These are phyloP conservation scores for Microplitis manilae DNA, from an alignment of 2,888 invertebrate species.

Conservation along the genomic window DNA sequence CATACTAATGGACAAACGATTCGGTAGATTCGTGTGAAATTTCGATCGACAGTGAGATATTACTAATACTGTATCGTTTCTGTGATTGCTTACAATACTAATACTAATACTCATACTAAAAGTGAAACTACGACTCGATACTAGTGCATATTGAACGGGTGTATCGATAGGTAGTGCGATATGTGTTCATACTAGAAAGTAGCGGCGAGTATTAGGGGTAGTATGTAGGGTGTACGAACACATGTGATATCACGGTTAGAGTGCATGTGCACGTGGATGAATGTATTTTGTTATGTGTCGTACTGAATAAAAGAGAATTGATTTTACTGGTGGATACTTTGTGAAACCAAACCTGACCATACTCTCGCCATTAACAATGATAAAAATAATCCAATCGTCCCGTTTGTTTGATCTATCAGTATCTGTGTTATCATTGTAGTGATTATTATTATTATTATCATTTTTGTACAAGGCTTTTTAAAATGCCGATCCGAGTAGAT, in stretches of 20 bases:
- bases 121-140: not conserved
- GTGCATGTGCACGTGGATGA: not conserved
- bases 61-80: conserved; percentile 6
- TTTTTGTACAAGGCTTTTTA: not conserved
- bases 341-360: conserved; percentile 66
- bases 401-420: conserved; percentile 69
- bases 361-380: conserved; percentile 67
- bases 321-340: conserved; percentile 67
- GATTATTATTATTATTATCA: conserved; percentile 23
- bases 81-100: not conserved
- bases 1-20: conserved; percentile 38
- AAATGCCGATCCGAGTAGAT: not conserved
- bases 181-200: conserved; percentile 32
- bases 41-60: conserved; percentile 28
- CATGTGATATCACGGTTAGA: conserved; percentile 13
- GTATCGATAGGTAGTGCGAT: conserved; percentile 13
- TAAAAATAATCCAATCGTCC: conserved; percentile 69
- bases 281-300: conserved; percentile 20
- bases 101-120: conserved; percentile 1
- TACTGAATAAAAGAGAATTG: conserved; percentile 63
- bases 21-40: conserved; percentile 31
- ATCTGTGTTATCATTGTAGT: conserved; percentile 47
- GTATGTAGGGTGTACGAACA: conserved; percentile 24
- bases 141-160: not conserved
- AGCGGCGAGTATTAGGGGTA: conserved; percentile 14